Evolutionary conservation across 2,113 vertebrate species (phyloP).

Genomic region (Perca schrenkii): DNA sequence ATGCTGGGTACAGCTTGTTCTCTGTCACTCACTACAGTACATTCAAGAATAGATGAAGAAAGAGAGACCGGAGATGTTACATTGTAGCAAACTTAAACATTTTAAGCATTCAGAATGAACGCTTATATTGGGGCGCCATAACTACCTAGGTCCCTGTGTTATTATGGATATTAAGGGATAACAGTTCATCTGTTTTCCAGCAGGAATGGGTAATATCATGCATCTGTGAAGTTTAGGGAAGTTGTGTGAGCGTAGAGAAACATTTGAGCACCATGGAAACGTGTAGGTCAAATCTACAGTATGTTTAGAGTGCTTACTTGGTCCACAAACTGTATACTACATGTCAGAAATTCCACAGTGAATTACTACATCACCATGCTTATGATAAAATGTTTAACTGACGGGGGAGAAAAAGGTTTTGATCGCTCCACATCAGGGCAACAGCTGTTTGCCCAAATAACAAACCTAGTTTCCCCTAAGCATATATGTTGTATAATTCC

Average conservation of each 20-base stretch:
- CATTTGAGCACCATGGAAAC: not conserved
- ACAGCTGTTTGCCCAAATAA: too few species aligned
- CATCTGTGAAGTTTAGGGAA: not conserved
- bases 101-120: too few species aligned
- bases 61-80: too few species aligned
- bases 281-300: not conserved
- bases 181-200: not conserved
- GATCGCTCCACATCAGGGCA: too few species aligned
- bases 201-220: not conserved
- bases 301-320: not conserved
- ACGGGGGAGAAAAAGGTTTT: not conserved
- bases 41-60: too few species aligned
- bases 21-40: too few species aligned
- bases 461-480: too few species aligned
- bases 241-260: slow-evolving; percentile 5
- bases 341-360: not conserved
- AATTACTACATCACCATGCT: not conserved
- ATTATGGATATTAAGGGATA: not conserved
- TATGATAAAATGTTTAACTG: not conserved
- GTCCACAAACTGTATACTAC: not conserved
- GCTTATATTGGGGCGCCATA: not conserved
- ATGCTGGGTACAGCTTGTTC: too few species aligned
- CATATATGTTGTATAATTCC: not conserved
- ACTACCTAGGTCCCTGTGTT: not conserved
- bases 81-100: too few species aligned